Evolutionary conservation across 2,797 vertebrate species (phyloP).

Genomic region (Sebastes goodei): DNA sequence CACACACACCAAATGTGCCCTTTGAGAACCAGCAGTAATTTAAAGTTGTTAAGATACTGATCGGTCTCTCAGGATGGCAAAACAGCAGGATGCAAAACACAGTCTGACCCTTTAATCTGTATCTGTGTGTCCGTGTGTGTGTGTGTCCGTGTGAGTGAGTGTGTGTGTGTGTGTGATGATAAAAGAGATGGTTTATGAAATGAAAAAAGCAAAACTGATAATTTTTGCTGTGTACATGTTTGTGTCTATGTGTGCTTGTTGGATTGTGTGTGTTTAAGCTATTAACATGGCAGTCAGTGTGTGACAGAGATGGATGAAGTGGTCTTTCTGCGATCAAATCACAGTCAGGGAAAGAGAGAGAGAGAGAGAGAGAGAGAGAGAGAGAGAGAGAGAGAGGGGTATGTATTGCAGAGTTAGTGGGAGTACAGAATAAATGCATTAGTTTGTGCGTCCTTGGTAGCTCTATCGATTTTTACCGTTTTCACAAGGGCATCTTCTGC

Average conservation of each 20-base stretch:
- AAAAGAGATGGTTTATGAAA: slow-evolving; percentile 6
- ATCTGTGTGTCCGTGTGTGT: not conserved
- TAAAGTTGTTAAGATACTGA: slow-evolving; percentile 64
- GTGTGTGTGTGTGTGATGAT: not conserved
- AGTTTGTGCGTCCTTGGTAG: slow-evolving; percentile 45
- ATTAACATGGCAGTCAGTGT: slow-evolving; percentile 64
- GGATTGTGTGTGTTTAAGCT: slow-evolving; percentile 25
- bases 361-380: not conserved
- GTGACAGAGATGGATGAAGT: slow-evolving; percentile 76
- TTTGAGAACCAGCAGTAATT: slow-evolving; percentile 48
- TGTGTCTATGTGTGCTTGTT: not conserved
- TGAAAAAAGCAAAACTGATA: not conserved
- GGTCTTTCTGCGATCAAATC: slow-evolving; percentile 57
- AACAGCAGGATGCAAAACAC: slow-evolving; percentile 21
- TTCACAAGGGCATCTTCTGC: slow-evolving; percentile 36
- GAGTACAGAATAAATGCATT: slow-evolving; percentile 53
- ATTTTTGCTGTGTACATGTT: not conserved
- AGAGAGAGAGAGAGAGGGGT: slow-evolving; percentile 20
- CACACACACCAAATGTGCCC: slow-evolving; percentile 3
- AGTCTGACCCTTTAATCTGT: slow-evolving; percentile 16
- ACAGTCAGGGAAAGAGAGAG: slow-evolving; percentile 11
- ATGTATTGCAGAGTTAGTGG: slow-evolving; percentile 38
- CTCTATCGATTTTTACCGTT: slow-evolving; percentile 45
- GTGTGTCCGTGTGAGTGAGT: not conserved
- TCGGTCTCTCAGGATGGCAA: slow-evolving; percentile 34